Evolutionary conservation across 2,888 invertebrate species (phyloP), one percentile per base, ranked within the genome.

Genomic region (Erynnis tages): DNA sequence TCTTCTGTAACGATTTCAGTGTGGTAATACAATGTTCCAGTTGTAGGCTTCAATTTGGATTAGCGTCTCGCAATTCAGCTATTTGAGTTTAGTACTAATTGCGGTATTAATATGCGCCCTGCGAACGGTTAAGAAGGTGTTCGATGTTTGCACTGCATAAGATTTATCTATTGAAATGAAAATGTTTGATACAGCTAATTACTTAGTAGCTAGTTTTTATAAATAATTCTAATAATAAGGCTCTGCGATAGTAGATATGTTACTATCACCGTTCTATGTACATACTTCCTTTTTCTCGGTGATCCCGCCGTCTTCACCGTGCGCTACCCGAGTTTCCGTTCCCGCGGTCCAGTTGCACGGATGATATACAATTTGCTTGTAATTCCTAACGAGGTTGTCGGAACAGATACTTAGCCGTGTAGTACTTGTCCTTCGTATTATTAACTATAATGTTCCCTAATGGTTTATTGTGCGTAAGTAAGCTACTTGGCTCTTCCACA

Each of bases 301-400:
- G 21, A 10, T 34, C 46, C 10, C 21, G 38, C 37, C n/a, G n/a
- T 48, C 29, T 21, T 16, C 14, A 23, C 29, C 46, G 46, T 38
- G 23, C 32, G 40, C 34, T 32, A 32, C 19, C 32, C 16, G 40
- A 40, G 48, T 34, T 49, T 49, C 49, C 49, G 49, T 49, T 49
- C 49, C 49, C 49, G 49, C 49, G 49, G 41, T 49, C 49, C 49
- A 49, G 25, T 49, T 49, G 49, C 49, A 41, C 49, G 49, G 48
- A 32, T 27, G 49, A 49, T 50, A 50, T 50, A 50, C 49, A 50
- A 50, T 50, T 50, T 50, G 49, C 49, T 50, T 50, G 43, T 50
- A 50, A 50, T 50, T 50, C 40, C 43, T 50, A 50, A 50, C 49
- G 49, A 50, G 49, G 49, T 43, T 50, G 43, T 27, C 49, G 49